Percentiles rank a stretch among this genome's conserved stretches.
Evolutionary conservation across 1,140 invertebrate species (phyloP).

Genomic region (Elymnias hypermnestra): DNA sequence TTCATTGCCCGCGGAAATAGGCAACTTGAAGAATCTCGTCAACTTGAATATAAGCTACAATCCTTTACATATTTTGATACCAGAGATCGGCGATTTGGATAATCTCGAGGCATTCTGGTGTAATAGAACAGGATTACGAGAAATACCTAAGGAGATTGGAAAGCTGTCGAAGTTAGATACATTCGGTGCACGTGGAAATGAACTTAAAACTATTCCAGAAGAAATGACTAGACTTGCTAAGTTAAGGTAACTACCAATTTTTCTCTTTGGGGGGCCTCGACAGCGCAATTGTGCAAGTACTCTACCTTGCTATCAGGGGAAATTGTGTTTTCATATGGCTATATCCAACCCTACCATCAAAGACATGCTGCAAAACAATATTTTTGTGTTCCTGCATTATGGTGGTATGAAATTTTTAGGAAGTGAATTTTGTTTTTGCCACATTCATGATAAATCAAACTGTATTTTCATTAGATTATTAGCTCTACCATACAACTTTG

Average conservation of each 20-base stretch:
- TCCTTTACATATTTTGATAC: conserved; percentile 81
- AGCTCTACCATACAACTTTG: too few species aligned
- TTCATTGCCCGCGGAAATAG: conserved; percentile 78
- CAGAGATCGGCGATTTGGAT: conserved; percentile 82
- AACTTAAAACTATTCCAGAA: conserved; percentile 73
- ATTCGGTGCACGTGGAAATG: conserved; percentile 79
- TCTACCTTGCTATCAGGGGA: too few species aligned
- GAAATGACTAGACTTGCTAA: conserved; percentile 72
- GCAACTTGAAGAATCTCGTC: conserved; percentile 79
- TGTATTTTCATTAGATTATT: too few species aligned
- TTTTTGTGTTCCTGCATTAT: too few species aligned
- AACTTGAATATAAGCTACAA: conserved; percentile 91
- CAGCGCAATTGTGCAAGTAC: too few species aligned
- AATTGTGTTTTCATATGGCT: too few species aligned
- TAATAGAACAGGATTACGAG: conserved; percentile 73
- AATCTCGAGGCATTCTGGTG: conserved; percentile 86
- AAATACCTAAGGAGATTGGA: conserved; percentile 82
- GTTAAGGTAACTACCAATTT: conserved; percentile 67
- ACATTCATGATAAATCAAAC: too few species aligned
- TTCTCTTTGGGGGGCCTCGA: too few species aligned
- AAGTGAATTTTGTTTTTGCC: too few species aligned
- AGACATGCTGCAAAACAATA: too few species aligned
- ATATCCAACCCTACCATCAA: too few species aligned
- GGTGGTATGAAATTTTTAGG: too few species aligned
- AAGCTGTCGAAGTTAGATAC: conserved; percentile 85